A percentile compares a stretch with the other conserved stretches of the same genome.
These are phyloP conservation scores for Semibalanus balanoides DNA, from an alignment of 1,140 invertebrate species.

Conservation along the genomic window DNA sequence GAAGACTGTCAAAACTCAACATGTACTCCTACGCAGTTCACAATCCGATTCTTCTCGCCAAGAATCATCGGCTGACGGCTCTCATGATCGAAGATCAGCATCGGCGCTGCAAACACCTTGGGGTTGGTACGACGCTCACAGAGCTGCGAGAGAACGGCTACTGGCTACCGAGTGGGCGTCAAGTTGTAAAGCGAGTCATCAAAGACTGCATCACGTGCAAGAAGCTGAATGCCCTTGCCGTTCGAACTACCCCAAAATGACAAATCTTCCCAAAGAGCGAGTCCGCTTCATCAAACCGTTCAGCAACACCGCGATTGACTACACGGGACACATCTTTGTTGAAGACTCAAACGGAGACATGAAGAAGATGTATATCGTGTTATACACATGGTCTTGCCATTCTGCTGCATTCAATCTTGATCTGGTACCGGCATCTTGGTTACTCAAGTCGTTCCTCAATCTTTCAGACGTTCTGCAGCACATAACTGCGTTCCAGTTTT, in stretches of 20 bases:
- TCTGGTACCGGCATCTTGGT: background rate
- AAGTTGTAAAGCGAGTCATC: too few relatives aligned
- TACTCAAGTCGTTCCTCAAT: background rate
- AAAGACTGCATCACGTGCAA: too few relatives aligned
- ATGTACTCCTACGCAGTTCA: background rate
- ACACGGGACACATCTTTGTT: background rate
- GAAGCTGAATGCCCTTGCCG: too few relatives aligned
- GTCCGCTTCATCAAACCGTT: background rate
- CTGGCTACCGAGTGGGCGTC: too few relatives aligned
- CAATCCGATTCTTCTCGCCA: too few relatives aligned
- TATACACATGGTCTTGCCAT: background rate
- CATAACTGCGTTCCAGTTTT: background rate
- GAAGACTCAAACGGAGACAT: background rate
- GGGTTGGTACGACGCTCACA: too few relatives aligned
- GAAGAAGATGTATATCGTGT: background rate
- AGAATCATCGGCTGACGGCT: too few relatives aligned
- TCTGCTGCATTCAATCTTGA: background rate
- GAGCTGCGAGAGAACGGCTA: too few relatives aligned
- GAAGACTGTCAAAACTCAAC: background rate
- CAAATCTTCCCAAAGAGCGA: background rate
- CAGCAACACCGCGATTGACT: background rate
- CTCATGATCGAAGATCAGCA: too few relatives aligned
- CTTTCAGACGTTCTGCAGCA: background rate
- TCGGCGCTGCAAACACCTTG: too few relatives aligned
- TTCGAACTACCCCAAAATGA: background rate